Conservation (phyloP, 1,140 invertebrate species). For the Anastrepha obliqua region DNA sequence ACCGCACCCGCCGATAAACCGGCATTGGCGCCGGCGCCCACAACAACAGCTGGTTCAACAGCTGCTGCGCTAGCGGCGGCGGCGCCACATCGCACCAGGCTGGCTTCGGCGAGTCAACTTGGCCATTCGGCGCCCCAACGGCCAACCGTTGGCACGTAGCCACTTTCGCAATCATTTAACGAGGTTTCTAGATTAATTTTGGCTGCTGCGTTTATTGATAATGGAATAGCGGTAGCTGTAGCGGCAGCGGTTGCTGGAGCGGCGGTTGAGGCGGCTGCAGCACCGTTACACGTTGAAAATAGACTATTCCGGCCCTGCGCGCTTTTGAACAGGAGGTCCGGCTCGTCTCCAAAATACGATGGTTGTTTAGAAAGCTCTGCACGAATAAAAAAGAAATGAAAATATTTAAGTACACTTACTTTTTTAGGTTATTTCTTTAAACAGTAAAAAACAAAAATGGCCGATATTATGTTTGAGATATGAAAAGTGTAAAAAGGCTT, state of each 20-base stretch:
- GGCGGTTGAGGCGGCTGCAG: constrained; percentile 68
- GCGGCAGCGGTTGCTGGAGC: constrained; percentile 63
- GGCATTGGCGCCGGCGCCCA: constrained; percentile 56
- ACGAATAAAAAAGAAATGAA: constrained; percentile 57
- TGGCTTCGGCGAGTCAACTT: constrained; percentile 89
- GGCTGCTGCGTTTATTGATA: constrained; percentile 69
- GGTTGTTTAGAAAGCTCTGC: constrained; percentile 81
- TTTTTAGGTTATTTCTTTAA: too few species aligned
- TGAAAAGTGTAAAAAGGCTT: background rate
- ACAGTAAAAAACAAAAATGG: background rate
- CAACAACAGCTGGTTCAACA: constrained; percentile 57
- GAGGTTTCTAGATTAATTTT: constrained; percentile 73
- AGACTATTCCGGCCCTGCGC: constrained; percentile 75
- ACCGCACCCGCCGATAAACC: constrained; percentile 59
- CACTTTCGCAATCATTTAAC: constrained; percentile 76
- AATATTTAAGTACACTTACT: background rate
- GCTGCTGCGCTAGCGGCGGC: constrained; percentile 53
- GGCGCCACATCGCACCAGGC: constrained; percentile 75
- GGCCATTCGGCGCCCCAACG: constrained; percentile 93
- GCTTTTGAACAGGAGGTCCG: constrained; percentile 75
- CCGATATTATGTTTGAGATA: background rate
- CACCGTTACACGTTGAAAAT: constrained; percentile 71
- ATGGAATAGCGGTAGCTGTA: constrained; percentile 62
- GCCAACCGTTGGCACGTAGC: constrained; percentile 84
- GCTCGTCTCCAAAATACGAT: constrained; percentile 77